phyloP scores from a whole-genome alignment of 2,113 vertebrate genomes.

The Condylura cristata region DNA sequence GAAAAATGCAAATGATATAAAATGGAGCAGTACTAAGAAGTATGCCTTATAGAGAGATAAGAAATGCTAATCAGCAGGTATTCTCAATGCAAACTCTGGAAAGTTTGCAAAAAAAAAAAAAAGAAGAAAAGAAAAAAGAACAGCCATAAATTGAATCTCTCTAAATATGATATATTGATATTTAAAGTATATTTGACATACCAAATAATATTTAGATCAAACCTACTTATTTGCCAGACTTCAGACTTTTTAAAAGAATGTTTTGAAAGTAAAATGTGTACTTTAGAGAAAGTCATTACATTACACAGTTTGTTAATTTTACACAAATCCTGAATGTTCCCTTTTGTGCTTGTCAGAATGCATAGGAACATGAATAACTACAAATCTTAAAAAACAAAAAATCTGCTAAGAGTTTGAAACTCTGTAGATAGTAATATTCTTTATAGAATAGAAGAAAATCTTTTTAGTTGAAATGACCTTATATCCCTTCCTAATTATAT shows the following conservation, averaged over 20 bases:
- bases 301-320: background rate
- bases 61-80: background rate
- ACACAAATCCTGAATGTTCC: background rate
- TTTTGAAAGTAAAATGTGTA: constrained; percentile 3
- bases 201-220: constrained; percentile 28
- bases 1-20: background rate
- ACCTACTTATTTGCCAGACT: background rate
- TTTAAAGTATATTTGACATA: background rate
- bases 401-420: background rate
- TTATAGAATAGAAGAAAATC: background rate
- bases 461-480: background rate
- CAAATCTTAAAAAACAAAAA: constrained; percentile 34
- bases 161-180: background rate
- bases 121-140: no score
- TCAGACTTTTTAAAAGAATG: background rate
- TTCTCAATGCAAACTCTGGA: background rate
- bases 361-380: background rate
- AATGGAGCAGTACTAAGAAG: background rate
- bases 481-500: background rate
- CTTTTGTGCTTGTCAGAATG: background rate
- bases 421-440: background rate
- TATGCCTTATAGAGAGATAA: background rate
- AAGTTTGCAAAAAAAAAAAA: background rate
- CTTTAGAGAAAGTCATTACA: constrained; percentile 6
- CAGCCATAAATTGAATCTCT: background rate